Conservation (phyloP, 2,113 vertebrate species). For the Otus sunia region DNA sequence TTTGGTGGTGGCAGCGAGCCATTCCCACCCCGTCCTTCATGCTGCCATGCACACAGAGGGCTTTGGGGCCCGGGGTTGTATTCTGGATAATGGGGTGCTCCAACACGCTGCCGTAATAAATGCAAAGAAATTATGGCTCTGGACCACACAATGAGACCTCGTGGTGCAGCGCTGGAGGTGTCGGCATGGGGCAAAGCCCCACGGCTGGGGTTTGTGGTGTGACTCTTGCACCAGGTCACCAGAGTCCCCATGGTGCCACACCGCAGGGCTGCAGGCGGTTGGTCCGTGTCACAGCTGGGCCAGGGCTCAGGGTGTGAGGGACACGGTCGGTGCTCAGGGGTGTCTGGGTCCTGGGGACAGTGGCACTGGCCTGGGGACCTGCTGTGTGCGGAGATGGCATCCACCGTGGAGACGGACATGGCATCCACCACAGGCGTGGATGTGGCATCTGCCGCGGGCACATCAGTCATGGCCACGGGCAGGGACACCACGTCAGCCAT, state of each 20-base stretch:
- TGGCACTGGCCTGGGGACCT: neutral
- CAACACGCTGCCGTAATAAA: accelerated
- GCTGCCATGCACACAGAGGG: accelerated
- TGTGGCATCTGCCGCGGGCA: neutral
- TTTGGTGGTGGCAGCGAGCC: neutral
- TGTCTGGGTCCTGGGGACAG: neutral
- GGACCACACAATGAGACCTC: accelerated
- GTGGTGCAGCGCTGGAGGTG: neutral
- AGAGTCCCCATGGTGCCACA: neutral
- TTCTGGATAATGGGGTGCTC: accelerated
- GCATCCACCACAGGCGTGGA: neutral
- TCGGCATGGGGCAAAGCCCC: neutral
- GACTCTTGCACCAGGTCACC: neutral
- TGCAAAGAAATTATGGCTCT: neutral
- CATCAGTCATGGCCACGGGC: neutral
- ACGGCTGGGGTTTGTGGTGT: neutral
- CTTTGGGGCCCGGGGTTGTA: accelerated
- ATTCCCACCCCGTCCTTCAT: accelerated
- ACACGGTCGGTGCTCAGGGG: neutral
- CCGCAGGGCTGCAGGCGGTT: neutral
- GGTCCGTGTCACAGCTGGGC: accelerated
- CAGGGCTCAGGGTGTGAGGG: neutral
- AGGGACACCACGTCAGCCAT: neutral
- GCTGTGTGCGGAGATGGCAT: neutral
- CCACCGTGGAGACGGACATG: accelerated